Conservation (phyloP, 2,113 vertebrate species). For the Ctenomys sociabilis region DNA sequence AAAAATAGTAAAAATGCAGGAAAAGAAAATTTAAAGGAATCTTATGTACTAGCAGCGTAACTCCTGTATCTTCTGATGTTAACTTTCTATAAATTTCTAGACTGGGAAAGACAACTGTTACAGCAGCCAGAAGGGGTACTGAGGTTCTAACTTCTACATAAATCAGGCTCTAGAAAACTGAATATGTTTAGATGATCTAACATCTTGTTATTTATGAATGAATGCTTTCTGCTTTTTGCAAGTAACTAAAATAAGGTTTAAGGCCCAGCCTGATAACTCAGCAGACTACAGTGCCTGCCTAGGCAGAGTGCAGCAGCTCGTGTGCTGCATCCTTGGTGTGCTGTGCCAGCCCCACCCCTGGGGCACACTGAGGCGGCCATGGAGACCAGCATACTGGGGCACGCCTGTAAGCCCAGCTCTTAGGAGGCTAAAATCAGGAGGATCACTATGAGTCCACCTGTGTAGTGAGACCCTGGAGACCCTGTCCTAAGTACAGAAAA, state of each 20-base stretch:
- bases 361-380: too few species aligned
- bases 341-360: too few species aligned
- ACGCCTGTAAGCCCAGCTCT: too few species aligned
- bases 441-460: too few species aligned
- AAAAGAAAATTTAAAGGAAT: background rate
- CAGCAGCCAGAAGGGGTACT: background rate
- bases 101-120: background rate
- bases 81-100: constrained; percentile 3
- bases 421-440: too few species aligned
- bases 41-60: background rate
- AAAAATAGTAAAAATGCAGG: background rate
- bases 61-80: background rate
- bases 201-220: constrained; percentile 23
- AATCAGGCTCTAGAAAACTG: background rate
- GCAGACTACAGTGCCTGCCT: too few species aligned
- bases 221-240: constrained; percentile 37
- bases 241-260: constrained; percentile 1
- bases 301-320: too few species aligned
- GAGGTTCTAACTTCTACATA: background rate
- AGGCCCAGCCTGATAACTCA: too few species aligned
- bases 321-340: too few species aligned
- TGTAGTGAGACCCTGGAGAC: too few species aligned
- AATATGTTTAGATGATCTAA: background rate
- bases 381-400: too few species aligned
- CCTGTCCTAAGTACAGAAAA: too few species aligned